Evolutionary conservation across 1,140 invertebrate species (phyloP), one percentile per base, ranked within the genome.

Genomic region (Drosophila oshimai): DNA sequence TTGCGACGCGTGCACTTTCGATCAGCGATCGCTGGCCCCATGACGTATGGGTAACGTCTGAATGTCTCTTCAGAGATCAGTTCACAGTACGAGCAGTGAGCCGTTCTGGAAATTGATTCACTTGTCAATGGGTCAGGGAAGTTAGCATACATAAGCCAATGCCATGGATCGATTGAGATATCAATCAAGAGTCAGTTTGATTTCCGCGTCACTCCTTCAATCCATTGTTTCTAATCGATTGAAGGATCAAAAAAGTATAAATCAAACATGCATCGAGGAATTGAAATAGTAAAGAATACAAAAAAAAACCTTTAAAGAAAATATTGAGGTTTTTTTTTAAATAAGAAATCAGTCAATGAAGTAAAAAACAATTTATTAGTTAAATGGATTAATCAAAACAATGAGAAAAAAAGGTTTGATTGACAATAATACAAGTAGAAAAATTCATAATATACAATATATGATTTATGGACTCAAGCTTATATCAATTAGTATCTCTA

Each of bases 1-100:
- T n/a, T 17, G 2, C 42, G 42, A n/a, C 26, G 36, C 58, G 33
- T 61, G 57, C 57, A 60, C 33, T 54, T 60, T 49, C 53, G 53
- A 55, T 49, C 42, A 24, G 10, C 15, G 45, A 57, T 50, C 54
- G 34, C 15, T 13, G 54, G 28, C 29, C 28, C 7, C 58, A 10
- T 65, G 58, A 49, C 62, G 62, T 65, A 65, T 67, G 62, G 65
- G 62, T 67, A 65, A 65, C 41, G 24, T 39, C n/a, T 9, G 28
- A 41, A 15, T 18, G 31, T 6, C 51, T 39, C 24, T 41, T 61
- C 9, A 6, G 24, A 39, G 24, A 28, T 18, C 34, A 31, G 53
- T 37, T 53, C n/a, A 29, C 55, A 13, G n/a, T n/a, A n/a, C n/a
- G n/a, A n/a, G n/a, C n/a, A n/a, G 28, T 24, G 20, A 61, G 37